Evolutionary conservation across 2,888 invertebrate genomes (phyloP).

Genomic region (Anaspis maculata): DNA sequence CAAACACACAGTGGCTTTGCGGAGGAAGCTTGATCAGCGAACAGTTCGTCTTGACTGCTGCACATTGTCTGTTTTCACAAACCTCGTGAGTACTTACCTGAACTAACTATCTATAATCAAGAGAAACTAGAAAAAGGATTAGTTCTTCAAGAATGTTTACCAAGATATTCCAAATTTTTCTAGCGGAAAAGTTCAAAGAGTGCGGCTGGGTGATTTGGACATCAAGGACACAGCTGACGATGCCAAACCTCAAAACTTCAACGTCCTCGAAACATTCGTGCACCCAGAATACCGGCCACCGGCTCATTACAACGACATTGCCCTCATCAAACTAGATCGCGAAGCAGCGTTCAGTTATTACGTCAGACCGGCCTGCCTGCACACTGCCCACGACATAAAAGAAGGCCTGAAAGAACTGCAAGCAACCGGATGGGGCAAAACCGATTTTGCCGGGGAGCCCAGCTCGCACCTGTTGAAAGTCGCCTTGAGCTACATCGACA

Average conservation of each 20-base stretch:
- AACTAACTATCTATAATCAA: conserved; percentile 51
- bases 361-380: conserved; percentile 39
- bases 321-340: conserved; percentile 35
- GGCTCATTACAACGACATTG: conserved; percentile 42
- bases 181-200: conserved; percentile 11
- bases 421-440: conserved; percentile 42
- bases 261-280: conserved; percentile 23
- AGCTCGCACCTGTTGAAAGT: conserved; percentile 39
- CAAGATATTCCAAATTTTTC: conserved; percentile 41
- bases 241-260: conserved; percentile 30
- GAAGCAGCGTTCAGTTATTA: conserved; percentile 10
- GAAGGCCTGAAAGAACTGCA: conserved; percentile 20
- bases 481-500: conserved; percentile 15
- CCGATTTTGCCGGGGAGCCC: conserved; percentile 16
- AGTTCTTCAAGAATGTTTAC: no score
- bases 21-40: conserved; percentile 60
- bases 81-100: no score
- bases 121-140: conserved; percentile 53
- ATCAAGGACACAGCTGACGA: conserved; percentile 25
- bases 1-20: no score
- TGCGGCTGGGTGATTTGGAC: conserved; percentile 16
- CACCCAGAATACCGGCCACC: conserved; percentile 37
- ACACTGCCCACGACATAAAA: conserved; percentile 1
- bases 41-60: conserved; percentile 56
- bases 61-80: conserved; percentile 46